Conservation (phyloP, 2,888 invertebrate species). For the Nipponacmea schrenckii region DNA sequence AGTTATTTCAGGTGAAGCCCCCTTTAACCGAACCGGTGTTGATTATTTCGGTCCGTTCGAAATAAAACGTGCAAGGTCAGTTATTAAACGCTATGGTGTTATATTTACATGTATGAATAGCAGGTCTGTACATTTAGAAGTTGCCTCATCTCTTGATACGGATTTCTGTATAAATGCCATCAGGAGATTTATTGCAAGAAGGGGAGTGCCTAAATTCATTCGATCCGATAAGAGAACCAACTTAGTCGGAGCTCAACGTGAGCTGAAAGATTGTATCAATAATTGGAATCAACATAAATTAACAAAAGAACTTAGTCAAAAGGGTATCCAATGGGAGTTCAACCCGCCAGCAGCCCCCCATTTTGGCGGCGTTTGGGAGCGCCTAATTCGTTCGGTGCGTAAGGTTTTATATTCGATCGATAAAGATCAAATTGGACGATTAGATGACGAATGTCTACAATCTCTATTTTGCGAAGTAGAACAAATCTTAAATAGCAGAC, state of each 20-base stretch:
- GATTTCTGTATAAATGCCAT: conserved; percentile 24
- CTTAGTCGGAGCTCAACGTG: conserved; percentile 28
- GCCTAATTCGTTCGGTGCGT: conserved; percentile 30
- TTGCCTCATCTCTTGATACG: conserved; percentile 22
- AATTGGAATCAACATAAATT: too few relatives aligned
- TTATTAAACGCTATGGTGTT: conserved; percentile 28
- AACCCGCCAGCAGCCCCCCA: conserved; percentile 34
- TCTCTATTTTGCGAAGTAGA: conserved; percentile 33
- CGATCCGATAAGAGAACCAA: conserved; percentile 29
- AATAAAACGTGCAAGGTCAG: conserved; percentile 21
- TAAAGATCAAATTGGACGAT: conserved; percentile 14
- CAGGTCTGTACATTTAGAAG: conserved; percentile 28
- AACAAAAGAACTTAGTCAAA: conserved; percentile 24
- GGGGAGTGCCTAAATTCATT: conserved; percentile 15
- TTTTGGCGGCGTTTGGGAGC: conserved; percentile 33
- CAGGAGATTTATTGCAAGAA: conserved; percentile 22
- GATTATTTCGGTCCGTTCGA: conserved; percentile 29
- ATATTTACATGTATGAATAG: conserved; percentile 28
- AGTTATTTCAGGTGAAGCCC: conserved; percentile 15
- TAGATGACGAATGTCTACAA: conserved; percentile 30
- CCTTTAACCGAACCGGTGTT: conserved; percentile 5
- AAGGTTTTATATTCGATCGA: conserved; percentile 23
- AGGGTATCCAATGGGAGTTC: conserved; percentile 29
- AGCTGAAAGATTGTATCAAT: conserved; percentile 23
- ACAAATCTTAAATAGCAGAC: conserved; percentile 28